Percentiles rank a stretch among this genome's conserved stretches.
Conservation (phyloP, 2,888 invertebrate genomes). For the Nomada flava region DNA sequence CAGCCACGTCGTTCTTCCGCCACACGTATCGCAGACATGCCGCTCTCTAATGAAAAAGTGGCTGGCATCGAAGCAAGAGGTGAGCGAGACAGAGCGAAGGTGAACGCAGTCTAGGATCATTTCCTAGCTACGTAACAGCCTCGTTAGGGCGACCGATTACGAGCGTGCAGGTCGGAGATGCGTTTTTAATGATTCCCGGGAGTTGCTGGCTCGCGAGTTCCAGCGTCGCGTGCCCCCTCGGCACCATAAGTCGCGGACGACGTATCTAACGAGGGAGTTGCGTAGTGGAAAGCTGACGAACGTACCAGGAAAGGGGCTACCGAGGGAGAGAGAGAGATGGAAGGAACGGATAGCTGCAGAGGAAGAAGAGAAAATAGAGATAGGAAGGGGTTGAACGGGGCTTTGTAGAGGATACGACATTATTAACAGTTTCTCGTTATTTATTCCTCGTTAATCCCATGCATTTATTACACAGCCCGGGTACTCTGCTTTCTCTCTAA, state of each 20-base stretch:
- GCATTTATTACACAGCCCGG: slow-evolving; percentile 68
- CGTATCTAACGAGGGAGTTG: slow-evolving; percentile 62
- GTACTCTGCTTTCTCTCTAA: slow-evolving; percentile 65
- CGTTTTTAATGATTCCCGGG: slow-evolving; percentile 76
- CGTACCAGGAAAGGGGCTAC: background rate
- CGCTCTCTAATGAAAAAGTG: background rate
- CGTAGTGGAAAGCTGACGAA: slow-evolving; percentile 1
- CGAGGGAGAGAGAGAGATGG: background rate
- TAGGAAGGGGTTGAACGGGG: slow-evolving; percentile 19
- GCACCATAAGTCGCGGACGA: slow-evolving; percentile 44
- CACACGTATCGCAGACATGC: background rate
- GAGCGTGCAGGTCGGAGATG: slow-evolving; percentile 67
- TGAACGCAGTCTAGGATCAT: slow-evolving; percentile 3
- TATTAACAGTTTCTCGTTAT: slow-evolving; percentile 75
- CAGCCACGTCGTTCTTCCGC: background rate
- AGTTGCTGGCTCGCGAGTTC: slow-evolving; percentile 58
- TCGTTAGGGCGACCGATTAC: slow-evolving; percentile 62
- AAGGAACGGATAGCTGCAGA: background rate
- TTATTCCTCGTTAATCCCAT: slow-evolving; percentile 76
- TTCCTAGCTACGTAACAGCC: slow-evolving; percentile 44
- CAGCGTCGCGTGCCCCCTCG: slow-evolving; percentile 60
- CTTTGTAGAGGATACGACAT: slow-evolving; percentile 54
- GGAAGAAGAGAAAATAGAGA: background rate
- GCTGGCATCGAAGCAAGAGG: too few species aligned
- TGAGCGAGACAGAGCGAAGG: background rate